phyloP scores from a whole-genome alignment of 2,888 invertebrate species.

The Platyscelio sp. region DNA sequence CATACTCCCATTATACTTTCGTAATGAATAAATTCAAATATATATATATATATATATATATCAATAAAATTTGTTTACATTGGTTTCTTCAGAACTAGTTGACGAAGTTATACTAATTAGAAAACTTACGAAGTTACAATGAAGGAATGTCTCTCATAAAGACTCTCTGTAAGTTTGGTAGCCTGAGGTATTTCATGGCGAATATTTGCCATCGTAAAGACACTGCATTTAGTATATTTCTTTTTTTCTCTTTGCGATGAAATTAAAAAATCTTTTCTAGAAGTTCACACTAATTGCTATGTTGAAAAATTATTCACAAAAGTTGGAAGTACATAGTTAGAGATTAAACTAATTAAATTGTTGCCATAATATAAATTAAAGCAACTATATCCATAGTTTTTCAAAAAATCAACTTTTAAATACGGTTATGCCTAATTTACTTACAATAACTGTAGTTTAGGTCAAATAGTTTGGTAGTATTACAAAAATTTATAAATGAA shows the following conservation, averaged over 20 bases:
- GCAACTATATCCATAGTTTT: no score
- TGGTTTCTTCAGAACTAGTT: conserved; percentile 62
- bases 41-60: no score
- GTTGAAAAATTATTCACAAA: not conserved
- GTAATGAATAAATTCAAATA: no score
- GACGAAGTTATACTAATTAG: conserved; percentile 79
- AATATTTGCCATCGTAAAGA: conserved; percentile 47
- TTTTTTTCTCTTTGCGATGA: not conserved
- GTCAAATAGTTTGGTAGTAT: no score
- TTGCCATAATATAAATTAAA: no score
- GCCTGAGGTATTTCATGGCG: conserved; percentile 52
- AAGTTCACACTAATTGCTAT: conserved; percentile 38
- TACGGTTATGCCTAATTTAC: no score
- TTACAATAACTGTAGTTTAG: no score
- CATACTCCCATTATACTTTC: no score
- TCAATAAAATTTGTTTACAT: conserved; percentile 47
- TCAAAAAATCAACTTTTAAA: no score
- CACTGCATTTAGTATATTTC: conserved; percentile 21
- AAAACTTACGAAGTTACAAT: conserved; percentile 76
- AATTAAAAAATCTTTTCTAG: conserved; percentile 36
- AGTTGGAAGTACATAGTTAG: no score
- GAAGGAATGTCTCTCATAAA: conserved; percentile 46
- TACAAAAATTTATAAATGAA: no score
- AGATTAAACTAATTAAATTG: no score
- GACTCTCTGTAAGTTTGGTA: conserved; percentile 41